phyloP scores from a whole-genome alignment of 2,797 vertebrate species.

The Cacajao melanocephalus region DNA sequence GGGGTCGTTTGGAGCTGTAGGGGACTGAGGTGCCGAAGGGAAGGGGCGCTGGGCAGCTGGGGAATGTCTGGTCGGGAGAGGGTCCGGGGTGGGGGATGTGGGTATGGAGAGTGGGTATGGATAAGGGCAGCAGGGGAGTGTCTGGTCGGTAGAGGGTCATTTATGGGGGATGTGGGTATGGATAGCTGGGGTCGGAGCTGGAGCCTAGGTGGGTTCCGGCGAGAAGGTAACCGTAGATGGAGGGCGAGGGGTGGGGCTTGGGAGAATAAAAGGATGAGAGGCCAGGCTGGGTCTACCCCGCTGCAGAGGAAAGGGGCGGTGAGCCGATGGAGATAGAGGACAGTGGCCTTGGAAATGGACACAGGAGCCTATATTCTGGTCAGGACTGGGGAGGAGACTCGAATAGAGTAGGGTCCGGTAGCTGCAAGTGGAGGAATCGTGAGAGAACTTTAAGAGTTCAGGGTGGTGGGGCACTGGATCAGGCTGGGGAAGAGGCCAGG shows the following conservation, averaged over 20 bases:
- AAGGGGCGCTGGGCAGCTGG: neutral
- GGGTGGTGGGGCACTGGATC: neutral
- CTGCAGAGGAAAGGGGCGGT: neutral
- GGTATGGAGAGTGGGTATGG: neutral
- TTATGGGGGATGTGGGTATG: neutral
- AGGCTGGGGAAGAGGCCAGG: neutral
- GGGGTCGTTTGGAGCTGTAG: neutral
- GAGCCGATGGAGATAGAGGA: neutral
- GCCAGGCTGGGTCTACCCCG: neutral
- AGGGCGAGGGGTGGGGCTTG: neutral
- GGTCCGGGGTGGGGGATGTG: neutral
- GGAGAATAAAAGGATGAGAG: neutral
- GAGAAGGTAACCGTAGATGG: neutral
- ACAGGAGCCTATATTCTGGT: neutral
- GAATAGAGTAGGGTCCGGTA: neutral
- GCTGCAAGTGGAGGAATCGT: neutral
- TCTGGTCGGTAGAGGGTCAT: neutral
- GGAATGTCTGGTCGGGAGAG: neutral
- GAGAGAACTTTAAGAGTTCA: slow-evolving; percentile 23
- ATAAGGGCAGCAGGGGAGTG: neutral
- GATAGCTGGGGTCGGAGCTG: neutral
- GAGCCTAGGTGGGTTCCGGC: neutral
- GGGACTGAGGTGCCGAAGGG: neutral
- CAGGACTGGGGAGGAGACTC: neutral
- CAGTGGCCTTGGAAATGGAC: neutral